Evolutionary conservation across 2,888 invertebrate genomes (phyloP), one percentile per base, ranked within the genome.

Genomic region (Drosophila recens): DNA sequence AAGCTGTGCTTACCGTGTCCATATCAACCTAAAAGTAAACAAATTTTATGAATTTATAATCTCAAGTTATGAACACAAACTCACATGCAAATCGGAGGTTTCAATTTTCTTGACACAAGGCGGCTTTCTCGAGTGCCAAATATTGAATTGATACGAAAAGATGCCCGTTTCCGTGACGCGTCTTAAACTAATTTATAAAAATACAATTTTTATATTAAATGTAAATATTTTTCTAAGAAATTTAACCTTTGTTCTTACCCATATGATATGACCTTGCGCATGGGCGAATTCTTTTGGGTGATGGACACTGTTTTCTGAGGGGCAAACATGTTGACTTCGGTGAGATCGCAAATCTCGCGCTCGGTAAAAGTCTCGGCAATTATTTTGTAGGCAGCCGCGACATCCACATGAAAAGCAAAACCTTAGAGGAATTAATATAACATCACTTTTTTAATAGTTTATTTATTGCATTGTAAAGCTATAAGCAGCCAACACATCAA

Each of bases 361-460:
- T 96, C 95, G 0, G 93, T 93, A 82, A 95, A 96, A 0, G 94
- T 94, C 27, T 94, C 93, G 56, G 93, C 93, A 87, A 96, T 95
- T 27, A 96, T 94, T 71, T 95, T 94, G 90, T 96, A 96, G 1
- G 95, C 96, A 0, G 94, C 94, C 0, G 95, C 94, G 0, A 94
- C 94, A 90, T 96, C 96, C 4, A 95, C 94, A 82, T 96, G 95
- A 90, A 95, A 96, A 0, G 96, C 96, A 86, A 95, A 96, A 2
- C 94, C 95, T 92, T 43, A 9, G 6, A 27, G 4, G 10, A 57
- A 58, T 17, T 51, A 15, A n/a, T n/a, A n/a, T n/a, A n/a, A n/a
- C n/a, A n/a, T n/a, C n/a, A n/a, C n/a, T n/a, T n/a, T n/a, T n/a
- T n/a, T n/a, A n/a, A n/a, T n/a, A n/a, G n/a, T n/a, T n/a, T n/a